Evolutionary conservation across 2,797 vertebrate species (phyloP), one percentile per base, ranked within the genome.

Genomic region (Cichlasoma orientale): DNA sequence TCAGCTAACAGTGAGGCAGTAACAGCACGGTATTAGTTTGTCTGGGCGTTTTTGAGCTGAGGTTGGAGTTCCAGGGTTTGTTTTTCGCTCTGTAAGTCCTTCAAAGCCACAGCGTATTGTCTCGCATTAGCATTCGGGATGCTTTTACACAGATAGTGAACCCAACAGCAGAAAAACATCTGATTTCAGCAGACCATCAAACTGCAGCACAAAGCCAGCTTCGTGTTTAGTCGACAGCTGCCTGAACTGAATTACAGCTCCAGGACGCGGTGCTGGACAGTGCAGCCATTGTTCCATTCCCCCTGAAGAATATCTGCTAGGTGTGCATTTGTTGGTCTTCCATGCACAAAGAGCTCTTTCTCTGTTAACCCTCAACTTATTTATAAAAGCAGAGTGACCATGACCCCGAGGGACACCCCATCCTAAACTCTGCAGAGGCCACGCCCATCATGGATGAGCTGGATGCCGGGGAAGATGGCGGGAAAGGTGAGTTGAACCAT

Each of bases 161-260:
- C 12, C 29, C 72, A 74, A n/a, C 63, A 79, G 44, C 44, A 68
- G 6, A 68, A 12, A 68, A 55, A 74, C 23, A 6, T 73, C 57
- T 72, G 47, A 82, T 69, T 82, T 75, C 85, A 88, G 27, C 80
- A 77, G 87, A 89, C 86, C 83, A 88, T 88, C 81, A 88, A 73
- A 21, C 72, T 82, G 74, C 38, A 71, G 50, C 72, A 31, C 71
- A 31, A 75, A 78, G 72, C 80, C 73, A 82, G 50, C 16, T 1
- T 54, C 13, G 57, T 27, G 69, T 71, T 77, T 27, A 75, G 59
- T 79, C 16, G 3, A 73, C 53, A 75, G 68, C 56, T 66, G 69
- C 54, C 44, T 66, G 44, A 70, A 41, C 1, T 9, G 0, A 53
- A 31, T 68, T 36, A 75, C 36, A 47, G 74, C 54, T 61, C n/a